phyloP scores from a whole-genome alignment of 2,888 invertebrate species.

The Drosophila incognita region DNA sequence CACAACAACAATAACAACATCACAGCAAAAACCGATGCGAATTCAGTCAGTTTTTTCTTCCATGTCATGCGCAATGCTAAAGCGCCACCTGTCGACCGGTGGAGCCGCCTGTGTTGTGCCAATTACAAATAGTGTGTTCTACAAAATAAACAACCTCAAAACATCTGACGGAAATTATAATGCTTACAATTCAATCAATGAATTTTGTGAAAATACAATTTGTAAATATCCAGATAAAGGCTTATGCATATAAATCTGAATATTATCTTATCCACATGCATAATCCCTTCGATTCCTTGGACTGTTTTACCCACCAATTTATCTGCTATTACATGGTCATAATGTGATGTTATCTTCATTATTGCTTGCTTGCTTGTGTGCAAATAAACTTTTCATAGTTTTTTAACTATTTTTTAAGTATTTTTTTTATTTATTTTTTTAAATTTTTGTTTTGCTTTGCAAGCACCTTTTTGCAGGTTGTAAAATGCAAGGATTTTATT shows the following conservation, averaged over 20 bases:
- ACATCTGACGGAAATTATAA: slow-evolving; percentile 48
- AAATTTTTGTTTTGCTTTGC: slow-evolving; percentile 13
- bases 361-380: too few relatives aligned
- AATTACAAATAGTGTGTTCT: slow-evolving; percentile 29
- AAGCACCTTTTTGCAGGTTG: slow-evolving; percentile 11
- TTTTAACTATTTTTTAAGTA: neutral
- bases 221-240: neutral
- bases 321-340: neutral
- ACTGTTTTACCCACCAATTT: neutral
- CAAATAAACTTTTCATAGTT: neutral
- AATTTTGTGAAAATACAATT: neutral
- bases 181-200: slow-evolving; percentile 46
- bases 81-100: slow-evolving; percentile 41
- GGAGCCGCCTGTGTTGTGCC: slow-evolving; percentile 1
- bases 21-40: neutral
- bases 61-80: slow-evolving; percentile 21
- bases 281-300: neutral
- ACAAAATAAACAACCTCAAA: slow-evolving; percentile 18
- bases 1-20: neutral
- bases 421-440: neutral
- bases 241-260: neutral
- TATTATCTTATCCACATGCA: neutral
- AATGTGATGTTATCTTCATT: too few relatives aligned
- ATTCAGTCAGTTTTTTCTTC: slow-evolving; percentile 4
- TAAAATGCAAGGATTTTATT: slow-evolving; percentile 41